phyloP scores from a whole-genome alignment of 2,888 invertebrate species.

The Oligia fasciuncula region DNA sequence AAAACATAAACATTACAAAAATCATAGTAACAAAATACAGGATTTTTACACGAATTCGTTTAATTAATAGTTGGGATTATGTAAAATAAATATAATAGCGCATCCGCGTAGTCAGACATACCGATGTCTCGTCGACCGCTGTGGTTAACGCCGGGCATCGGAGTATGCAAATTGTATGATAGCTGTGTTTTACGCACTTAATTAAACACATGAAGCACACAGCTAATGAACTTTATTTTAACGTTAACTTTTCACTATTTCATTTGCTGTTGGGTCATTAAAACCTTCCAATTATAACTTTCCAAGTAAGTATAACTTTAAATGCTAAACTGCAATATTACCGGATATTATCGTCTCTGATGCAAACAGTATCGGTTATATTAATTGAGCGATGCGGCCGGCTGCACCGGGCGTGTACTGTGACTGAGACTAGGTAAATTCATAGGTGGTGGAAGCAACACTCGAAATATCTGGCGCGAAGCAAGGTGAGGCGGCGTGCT shows the following conservation, averaged over 20 bases:
- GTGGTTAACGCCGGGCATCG: conserved; percentile 53
- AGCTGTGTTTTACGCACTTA: conserved; percentile 63
- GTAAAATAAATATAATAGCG: conserved; percentile 43
- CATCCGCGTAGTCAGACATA: conserved; percentile 43
- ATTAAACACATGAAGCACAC: conserved; percentile 63
- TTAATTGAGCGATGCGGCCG: conserved; percentile 83
- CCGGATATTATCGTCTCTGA: conserved; percentile 23
- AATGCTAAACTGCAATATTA: conserved; percentile 37
- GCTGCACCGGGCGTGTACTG: conserved; percentile 84
- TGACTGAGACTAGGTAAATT: conserved; percentile 88
- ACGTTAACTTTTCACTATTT: conserved; percentile 58
- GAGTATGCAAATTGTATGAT: conserved; percentile 62
- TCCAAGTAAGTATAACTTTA: conserved; percentile 26
- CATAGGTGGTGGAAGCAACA: conserved; percentile 88
- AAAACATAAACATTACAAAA: not conserved
- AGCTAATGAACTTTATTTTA: conserved; percentile 51
- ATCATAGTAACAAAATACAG: not conserved
- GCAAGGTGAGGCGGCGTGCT: conserved; percentile 88
- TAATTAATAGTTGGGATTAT: conserved; percentile 11
- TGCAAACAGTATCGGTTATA: conserved; percentile 52
- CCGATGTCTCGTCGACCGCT: conserved; percentile 47
- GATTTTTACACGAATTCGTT: not conserved
- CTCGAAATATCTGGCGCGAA: conserved; percentile 89
- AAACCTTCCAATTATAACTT: conserved; percentile 23
- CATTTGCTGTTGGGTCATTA: conserved; percentile 42